These are phyloP conservation scores for Apteryx owenii DNA, from an alignment of 2,113 vertebrate genomes.

Conservation along the genomic window DNA sequence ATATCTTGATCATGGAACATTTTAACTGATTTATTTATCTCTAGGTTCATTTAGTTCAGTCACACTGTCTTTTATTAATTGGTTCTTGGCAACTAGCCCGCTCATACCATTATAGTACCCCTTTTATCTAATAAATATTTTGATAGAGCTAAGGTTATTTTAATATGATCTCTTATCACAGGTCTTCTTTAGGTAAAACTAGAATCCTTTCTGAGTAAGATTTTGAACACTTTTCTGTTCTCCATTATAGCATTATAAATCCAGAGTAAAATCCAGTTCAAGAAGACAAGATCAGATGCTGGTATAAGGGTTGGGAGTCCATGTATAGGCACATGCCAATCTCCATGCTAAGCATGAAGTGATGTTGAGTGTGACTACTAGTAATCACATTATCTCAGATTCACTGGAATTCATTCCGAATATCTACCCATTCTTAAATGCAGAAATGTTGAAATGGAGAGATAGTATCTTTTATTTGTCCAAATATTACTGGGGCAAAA, in stretches of 20 bases:
- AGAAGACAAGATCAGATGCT: background rate
- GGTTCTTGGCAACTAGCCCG: background rate
- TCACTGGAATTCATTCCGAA: background rate
- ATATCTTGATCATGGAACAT: background rate
- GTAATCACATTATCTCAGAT: background rate
- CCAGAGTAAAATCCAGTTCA: background rate
- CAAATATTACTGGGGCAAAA: background rate
- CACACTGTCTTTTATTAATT: constrained; percentile 32
- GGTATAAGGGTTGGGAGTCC: background rate
- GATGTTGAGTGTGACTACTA: background rate
- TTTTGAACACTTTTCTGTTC: background rate
- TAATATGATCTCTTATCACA: background rate
- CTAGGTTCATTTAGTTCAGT: background rate
- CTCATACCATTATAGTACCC: background rate
- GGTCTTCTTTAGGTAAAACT: background rate
- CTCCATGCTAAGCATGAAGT: background rate
- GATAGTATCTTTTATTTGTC: background rate
- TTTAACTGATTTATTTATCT: constrained; percentile 6
- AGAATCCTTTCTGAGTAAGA: background rate
- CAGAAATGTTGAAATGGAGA: background rate
- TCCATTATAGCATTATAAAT: background rate
- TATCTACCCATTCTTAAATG: background rate
- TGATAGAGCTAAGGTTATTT: constrained; percentile 15
- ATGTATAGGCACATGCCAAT: background rate
- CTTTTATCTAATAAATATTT: constrained; percentile 36